These are phyloP conservation scores for Falco biarmicus DNA, from an alignment of 2,797 vertebrate genomes.

Conservation along the genomic window DNA sequence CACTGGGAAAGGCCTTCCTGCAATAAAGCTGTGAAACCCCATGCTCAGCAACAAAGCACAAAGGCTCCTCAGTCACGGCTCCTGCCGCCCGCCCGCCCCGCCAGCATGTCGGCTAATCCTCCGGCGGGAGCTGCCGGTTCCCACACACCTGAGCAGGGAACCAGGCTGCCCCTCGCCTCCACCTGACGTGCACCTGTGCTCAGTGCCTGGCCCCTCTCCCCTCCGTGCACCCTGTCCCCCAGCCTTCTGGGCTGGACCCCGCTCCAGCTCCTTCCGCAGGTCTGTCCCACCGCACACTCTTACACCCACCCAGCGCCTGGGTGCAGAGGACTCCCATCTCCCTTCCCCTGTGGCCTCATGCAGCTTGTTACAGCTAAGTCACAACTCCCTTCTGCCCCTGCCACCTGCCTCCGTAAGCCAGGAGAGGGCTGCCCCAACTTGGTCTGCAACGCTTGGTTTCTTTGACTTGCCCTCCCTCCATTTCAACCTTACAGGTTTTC, in stretches of 20 bases:
- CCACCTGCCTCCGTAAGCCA: neutral
- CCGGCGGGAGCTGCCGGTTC: slow-evolving; percentile 21
- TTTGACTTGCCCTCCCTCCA: neutral
- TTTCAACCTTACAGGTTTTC: neutral
- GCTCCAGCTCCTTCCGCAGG: neutral
- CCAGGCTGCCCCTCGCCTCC: neutral
- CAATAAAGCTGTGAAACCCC: slow-evolving; percentile 67
- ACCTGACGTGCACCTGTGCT: neutral
- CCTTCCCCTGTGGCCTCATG: neutral
- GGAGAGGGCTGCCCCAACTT: neutral
- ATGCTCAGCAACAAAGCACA: slow-evolving; percentile 79
- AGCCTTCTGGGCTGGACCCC: neutral
- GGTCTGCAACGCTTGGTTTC: neutral
- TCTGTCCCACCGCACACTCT: neutral
- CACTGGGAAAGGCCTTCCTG: slow-evolving; percentile 49
- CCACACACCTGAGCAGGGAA: slow-evolving; percentile 41
- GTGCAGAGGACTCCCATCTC: neutral
- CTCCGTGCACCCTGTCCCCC: neutral
- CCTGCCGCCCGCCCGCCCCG: slow-evolving; percentile 28
- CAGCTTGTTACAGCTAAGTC: neutral
- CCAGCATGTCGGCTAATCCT: slow-evolving; percentile 36
- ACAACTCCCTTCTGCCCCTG: neutral
- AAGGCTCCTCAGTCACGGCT: slow-evolving; percentile 69
- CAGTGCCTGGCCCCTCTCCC: neutral
- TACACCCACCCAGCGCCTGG: rapidly evolving